Base-by-base conservation (phyloP, 2,888 invertebrate genomes). In the Strigamia transsilvanica region DNA sequence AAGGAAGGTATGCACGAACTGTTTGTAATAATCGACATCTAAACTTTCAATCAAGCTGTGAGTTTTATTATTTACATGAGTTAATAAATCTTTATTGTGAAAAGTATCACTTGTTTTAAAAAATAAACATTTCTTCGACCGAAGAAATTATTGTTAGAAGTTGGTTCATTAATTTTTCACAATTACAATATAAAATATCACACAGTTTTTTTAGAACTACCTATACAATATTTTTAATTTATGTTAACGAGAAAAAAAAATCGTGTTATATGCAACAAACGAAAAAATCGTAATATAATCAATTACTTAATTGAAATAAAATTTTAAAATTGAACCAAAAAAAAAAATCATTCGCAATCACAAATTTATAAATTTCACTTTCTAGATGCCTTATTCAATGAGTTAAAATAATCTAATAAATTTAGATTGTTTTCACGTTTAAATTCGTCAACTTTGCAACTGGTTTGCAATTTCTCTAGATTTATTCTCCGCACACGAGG, bases 21-120 rank as follows among this genome's bases (percentile, higher is more conserved):
- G 78, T 99, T 95, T 92, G 98, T 99, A 86, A 99, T 99, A 88
- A 94, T 99, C 88, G 99, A 99, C 90, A 98, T 99, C 89, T 98
- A 89, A 78, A 32, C 27, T 78, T 18, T 32, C 15, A 32, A 21
- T 13, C 78, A 78, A 27, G 34, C 23, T 78, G 46, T 56, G n/a
- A 56, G 18, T 56, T 9, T 15, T 3, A 18, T 51, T 56, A 56
- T 56, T n/a, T 56, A 56, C 56, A 56, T 56, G 56, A 56, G 21
- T 56, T 56, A 56, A 56, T 56, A 56, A 56, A 56, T 56, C 56
- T 56, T 56, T 56, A 56, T 56, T 56, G 56, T 56, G 56, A 56
- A 56, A 56, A n/a, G 21, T 18, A 56, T 56, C 18, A 56, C 56
- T 56, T 56, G 15, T 56, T 13, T 15, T 56, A 56, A n/a, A 56